phyloP scores from a whole-genome alignment of 2,797 vertebrate genomes.

The Malacoraja senta region DNA sequence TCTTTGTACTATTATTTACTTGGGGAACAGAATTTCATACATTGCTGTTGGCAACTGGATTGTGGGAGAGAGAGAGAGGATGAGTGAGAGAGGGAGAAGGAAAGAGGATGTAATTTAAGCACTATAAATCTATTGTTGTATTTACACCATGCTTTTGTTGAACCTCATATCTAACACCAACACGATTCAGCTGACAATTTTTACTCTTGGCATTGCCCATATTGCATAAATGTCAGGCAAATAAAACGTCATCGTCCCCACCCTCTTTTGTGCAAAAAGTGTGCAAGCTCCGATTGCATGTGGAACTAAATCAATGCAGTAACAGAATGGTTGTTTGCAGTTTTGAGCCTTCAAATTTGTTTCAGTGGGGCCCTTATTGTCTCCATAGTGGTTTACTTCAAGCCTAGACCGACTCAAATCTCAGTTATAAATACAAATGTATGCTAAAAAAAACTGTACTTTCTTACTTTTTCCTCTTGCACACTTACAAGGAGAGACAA shows the following conservation, averaged over 20 bases:
- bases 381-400: conserved; percentile 20
- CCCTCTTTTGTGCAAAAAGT: not conserved
- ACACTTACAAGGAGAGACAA: not conserved
- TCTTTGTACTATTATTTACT: not conserved
- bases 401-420: not conserved
- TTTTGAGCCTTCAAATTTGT: not conserved
- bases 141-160: not conserved
- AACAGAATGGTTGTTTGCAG: not conserved
- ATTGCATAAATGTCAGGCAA: not conserved
- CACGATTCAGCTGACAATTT: not conserved
- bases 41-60: not conserved
- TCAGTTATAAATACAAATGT: conserved; percentile 12
- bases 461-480: not conserved
- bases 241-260: not conserved
- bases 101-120: not conserved
- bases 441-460: not conserved
- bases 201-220: not conserved
- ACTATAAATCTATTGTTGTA: not conserved
- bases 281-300: not conserved
- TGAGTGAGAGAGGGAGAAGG: too few relatives aligned
- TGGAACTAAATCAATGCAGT: not conserved
- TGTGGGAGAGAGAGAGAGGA: not conserved
- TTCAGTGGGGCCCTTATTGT: not conserved
- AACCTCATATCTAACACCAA: not conserved
- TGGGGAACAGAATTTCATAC: not conserved